phyloP scores from a whole-genome alignment of 2,888 invertebrate genomes.

The Encarsia formosa region DNA sequence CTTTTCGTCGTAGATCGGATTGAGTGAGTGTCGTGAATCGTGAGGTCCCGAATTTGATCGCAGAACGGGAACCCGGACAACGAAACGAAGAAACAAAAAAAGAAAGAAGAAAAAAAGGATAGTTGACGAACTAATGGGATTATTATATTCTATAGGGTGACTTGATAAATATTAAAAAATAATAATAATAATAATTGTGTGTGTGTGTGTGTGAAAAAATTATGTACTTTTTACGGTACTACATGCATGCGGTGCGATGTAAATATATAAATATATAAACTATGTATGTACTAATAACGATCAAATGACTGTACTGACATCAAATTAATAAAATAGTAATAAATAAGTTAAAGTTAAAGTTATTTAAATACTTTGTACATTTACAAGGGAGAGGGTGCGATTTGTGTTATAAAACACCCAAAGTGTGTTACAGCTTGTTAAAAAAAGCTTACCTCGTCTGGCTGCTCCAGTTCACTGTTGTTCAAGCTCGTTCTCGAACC shows the following conservation, averaged over 20 bases:
- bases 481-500: constrained; percentile 69
- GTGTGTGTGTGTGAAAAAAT: neutral
- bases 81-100: constrained; percentile 49
- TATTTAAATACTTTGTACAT: constrained; percentile 21
- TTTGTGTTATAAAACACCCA: constrained; percentile 5
- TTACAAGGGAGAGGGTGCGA: constrained; percentile 1
- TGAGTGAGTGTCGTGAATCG: constrained; percentile 51
- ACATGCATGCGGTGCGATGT: constrained; percentile 36
- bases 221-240: constrained; percentile 22
- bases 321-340: constrained; percentile 17
- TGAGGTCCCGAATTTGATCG: constrained; percentile 32
- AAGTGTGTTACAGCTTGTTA: neutral
- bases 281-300: constrained; percentile 26
- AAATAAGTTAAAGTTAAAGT: constrained; percentile 24
- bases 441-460: constrained; percentile 69
- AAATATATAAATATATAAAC: constrained; percentile 6
- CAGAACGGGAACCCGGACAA: constrained; percentile 44
- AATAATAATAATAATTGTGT: constrained; percentile 8
- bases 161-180: too few species aligned
- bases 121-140: constrained; percentile 27
- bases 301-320: constrained; percentile 22
- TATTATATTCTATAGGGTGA: constrained; percentile 21
- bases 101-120: constrained; percentile 32
- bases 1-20: constrained; percentile 31
- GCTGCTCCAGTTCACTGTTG: constrained; percentile 65